Conservation (phyloP, 2,797 vertebrate genomes). For the Taeniopygia guttata region DNA sequence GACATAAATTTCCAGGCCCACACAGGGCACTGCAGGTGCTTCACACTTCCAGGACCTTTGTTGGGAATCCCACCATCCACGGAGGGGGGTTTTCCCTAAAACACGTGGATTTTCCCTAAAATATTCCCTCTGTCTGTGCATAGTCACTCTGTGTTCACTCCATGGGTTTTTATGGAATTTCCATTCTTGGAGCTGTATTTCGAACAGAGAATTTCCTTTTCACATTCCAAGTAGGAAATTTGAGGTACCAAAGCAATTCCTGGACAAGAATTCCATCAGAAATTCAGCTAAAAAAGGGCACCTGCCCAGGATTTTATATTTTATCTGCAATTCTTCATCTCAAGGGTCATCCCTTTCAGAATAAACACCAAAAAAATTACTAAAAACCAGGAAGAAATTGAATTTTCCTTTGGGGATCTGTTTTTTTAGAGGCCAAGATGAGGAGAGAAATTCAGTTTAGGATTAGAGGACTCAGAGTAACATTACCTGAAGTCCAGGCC, state of each 20-base stretch:
- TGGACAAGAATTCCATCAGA: background rate
- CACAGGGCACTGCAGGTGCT: background rate
- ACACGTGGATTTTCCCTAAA: background rate
- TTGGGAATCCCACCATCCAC: fast-evolving
- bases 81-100: background rate
- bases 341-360: background rate
- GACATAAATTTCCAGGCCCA: background rate
- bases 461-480: background rate
- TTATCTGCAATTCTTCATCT: background rate
- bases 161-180: background rate
- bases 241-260: background rate
- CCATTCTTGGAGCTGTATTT: no score
- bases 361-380: background rate
- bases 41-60: background rate
- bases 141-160: background rate
- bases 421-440: background rate
- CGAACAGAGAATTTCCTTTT: background rate
- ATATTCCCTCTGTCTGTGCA: background rate
- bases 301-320: background rate
- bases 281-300: background rate
- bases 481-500: background rate
- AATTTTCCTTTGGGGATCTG: background rate
- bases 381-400: fast-evolving
- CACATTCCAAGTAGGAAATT: fast-evolving
- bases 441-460: background rate